Conservation (phyloP, 1,140 invertebrate species). For the Papilio dardanus region DNA sequence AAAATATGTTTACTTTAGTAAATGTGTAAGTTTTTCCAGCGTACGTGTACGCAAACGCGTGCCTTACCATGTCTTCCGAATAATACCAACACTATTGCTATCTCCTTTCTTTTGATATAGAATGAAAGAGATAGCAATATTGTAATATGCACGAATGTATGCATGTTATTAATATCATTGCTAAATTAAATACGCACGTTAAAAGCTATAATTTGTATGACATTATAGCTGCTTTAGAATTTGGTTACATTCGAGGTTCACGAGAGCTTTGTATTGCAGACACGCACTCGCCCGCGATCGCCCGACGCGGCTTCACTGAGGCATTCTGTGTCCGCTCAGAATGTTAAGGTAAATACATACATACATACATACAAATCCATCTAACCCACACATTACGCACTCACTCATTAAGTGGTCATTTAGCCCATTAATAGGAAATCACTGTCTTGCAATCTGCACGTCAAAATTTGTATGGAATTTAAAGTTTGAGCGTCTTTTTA, state of each 20-base stretch:
- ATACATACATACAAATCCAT: slow-evolving; percentile 12
- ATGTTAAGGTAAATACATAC: slow-evolving; percentile 79
- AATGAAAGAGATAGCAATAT: too few relatives aligned
- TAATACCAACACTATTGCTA: too few relatives aligned
- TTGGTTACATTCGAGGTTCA: neutral
- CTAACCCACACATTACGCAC: slow-evolving; percentile 3
- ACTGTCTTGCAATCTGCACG: too few relatives aligned
- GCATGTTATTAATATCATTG: neutral
- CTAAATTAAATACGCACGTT: neutral
- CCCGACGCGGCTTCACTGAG: slow-evolving; percentile 64
- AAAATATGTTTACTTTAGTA: too few relatives aligned
- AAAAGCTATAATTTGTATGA: neutral
- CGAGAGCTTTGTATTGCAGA: slow-evolving; percentile 45
- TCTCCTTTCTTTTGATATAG: too few relatives aligned
- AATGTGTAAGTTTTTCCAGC: too few relatives aligned
- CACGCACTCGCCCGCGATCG: slow-evolving; percentile 55
- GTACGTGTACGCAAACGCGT: too few relatives aligned
- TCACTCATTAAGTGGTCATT: slow-evolving; percentile 3
- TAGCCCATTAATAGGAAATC: neutral
- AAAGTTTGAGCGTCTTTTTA: too few relatives aligned
- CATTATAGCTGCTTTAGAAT: too few relatives aligned
- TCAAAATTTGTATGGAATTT: too few relatives aligned
- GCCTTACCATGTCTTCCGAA: too few relatives aligned
- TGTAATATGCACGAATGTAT: too few relatives aligned
- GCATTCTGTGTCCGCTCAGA: slow-evolving; percentile 76